Conservation (phyloP, 2,888 invertebrate genomes). For the Heliconius hortense region DNA sequence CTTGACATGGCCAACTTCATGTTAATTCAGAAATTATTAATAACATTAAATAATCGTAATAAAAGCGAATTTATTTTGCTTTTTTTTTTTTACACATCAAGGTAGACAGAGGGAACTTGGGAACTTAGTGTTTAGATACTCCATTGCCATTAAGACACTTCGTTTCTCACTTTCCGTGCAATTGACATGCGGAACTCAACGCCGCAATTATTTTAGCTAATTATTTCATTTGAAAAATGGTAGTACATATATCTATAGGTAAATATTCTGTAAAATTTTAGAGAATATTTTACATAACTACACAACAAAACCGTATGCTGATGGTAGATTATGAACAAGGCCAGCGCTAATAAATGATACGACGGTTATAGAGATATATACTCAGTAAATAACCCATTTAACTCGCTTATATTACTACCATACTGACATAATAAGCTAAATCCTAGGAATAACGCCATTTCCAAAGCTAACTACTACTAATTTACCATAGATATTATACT, state of each 20-base stretch:
- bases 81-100: neutral
- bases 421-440: neutral
- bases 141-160: no score
- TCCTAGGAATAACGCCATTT: neutral
- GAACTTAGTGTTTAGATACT: no score
- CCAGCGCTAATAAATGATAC: slow-evolving; percentile 38
- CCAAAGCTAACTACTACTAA: no score
- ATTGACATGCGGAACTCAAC: no score
- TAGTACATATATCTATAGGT: neutral
- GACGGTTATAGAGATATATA: neutral
- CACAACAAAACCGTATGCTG: neutral
- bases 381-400: neutral
- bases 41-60: neutral
- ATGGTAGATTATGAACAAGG: slow-evolving; percentile 30
- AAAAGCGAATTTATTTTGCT: neutral
- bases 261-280: neutral
- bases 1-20: slow-evolving; percentile 5
- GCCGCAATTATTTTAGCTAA: neutral
- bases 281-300: neutral
- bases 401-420: neutral
- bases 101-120: no score
- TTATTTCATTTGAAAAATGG: neutral
- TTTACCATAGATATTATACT: no score
- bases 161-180: no score
- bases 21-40: neutral